Evolutionary conservation across 2,113 vertebrate species (phyloP).

Genomic region (Sinocyclocheilus anshuiensis): DNA sequence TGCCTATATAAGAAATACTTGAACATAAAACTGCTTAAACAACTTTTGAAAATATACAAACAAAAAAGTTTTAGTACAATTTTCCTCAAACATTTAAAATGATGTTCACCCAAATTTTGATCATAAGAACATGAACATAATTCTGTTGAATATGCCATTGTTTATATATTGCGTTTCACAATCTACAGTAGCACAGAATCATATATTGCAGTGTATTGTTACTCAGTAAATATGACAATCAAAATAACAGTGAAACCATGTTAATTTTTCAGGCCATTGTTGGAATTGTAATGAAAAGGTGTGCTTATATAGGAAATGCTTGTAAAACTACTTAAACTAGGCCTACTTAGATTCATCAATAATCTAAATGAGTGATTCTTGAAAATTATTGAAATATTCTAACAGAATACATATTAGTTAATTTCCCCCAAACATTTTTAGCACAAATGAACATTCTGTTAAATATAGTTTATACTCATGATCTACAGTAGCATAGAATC

Average conservation of each 20-base stretch:
- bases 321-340: too few relatives aligned
- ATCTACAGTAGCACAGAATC: too few relatives aligned
- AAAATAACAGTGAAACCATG: conserved; percentile 2
- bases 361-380: too few relatives aligned
- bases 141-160: background rate
- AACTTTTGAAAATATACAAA: background rate
- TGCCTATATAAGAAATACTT: background rate
- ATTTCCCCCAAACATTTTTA: background rate
- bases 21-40: background rate
- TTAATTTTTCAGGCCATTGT: background rate
- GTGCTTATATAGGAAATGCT: background rate
- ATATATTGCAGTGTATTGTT: too few relatives aligned
- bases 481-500: background rate
- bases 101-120: background rate
- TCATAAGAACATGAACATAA: background rate
- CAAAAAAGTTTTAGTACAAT: background rate
- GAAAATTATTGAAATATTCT: background rate
- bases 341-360: background rate
- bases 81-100: background rate
- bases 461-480: background rate
- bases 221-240: background rate
- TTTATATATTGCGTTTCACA: too few relatives aligned
- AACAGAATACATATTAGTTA: background rate
- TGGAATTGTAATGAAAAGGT: background rate
- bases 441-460: background rate